Base-by-base conservation (phyloP, 37 sponge, comb jelly and placozoan genomes). In the Cliona cf. orientalis region DNA sequence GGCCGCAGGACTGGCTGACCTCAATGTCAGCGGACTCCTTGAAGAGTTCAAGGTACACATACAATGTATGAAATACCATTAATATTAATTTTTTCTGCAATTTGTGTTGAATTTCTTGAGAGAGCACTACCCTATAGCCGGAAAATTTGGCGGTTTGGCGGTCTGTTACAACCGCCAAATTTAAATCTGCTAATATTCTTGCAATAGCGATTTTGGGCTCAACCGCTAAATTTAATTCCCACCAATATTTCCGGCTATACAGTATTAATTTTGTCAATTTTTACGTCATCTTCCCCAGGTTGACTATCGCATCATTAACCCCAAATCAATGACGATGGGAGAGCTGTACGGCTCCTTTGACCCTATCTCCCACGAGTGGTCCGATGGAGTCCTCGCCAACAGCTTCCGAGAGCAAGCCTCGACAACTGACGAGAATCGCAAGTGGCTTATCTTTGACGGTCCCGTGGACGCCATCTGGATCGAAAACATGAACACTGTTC, bases 381-480 rank as follows among this genome's bases (percentile, higher is more conserved):
- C 93, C 42, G 98, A 97, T 76, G 99, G 97, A 35, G 95, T 98
- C 25, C 72, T 98, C 74, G 99, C 99, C 58, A 89, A 89, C 46
- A 79, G 92, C n/a, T 98, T 94, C 91, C 85, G 96, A 80, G 91
- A 94, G n/a, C 93, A 94, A 65, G 96, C 99, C 46, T 91, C 91
- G 17, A 74, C 92, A 5, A 88, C 88, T 69, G 82, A 76, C 40
- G 93, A 95, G 35, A 89, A 96, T 66, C 56, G 99, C 22, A 96
- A 98, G 86, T 98, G 99, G 99, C 73, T 98, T 31, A 74, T 98
- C n/a, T 98, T 98, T 89, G 99, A 98, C 62, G 99, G 99, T 22
- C 99, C 99, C 32, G 99, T 98, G 40, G 99, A 98, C 84, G 99
- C 99, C 31, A 86, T 98, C 22, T 98, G 99, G 99, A 98, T 98